Evolutionary conservation across 2,113 vertebrate genomes (phyloP).

Genomic region (Thunnus thynnus): DNA sequence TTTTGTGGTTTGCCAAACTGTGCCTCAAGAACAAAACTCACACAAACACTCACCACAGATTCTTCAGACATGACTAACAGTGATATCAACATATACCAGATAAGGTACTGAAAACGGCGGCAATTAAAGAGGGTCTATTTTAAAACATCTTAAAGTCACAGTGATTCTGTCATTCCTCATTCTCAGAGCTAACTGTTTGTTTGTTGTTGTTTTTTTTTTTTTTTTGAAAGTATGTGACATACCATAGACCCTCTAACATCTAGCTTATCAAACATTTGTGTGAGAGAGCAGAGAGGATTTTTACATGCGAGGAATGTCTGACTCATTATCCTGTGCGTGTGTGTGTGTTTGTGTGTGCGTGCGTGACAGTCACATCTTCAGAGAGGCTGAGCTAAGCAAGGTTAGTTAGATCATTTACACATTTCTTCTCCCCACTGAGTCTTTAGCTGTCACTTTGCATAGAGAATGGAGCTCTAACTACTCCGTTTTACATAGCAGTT

Average conservation of each 20-base stretch:
- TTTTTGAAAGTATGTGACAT: slow-evolving; percentile 17
- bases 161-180: slow-evolving; percentile 31
- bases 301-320: slow-evolving; percentile 62
- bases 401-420: slow-evolving; percentile 56
- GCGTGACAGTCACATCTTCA: slow-evolving; percentile 33
- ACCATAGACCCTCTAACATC: not conserved
- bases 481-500: slow-evolving; percentile 62
- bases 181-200: not conserved
- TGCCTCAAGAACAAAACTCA: slow-evolving; percentile 33
- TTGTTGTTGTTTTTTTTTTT: not conserved
- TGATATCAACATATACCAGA: slow-evolving; percentile 57
- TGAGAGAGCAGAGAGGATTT: slow-evolving; percentile 37
- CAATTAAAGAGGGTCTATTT: slow-evolving; percentile 29
- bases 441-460: slow-evolving; percentile 66
- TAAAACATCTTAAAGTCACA: slow-evolving; percentile 16
- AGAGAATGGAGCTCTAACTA: slow-evolving; percentile 20
- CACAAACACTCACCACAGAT: slow-evolving; percentile 56
- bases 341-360: slow-evolving; percentile 28
- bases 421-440: slow-evolving; percentile 24
- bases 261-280: slow-evolving; percentile 59
- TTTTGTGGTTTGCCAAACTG: slow-evolving; percentile 54
- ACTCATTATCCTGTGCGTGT: slow-evolving; percentile 46
- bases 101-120: slow-evolving; percentile 36
- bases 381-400: slow-evolving; percentile 49
- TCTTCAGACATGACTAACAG: slow-evolving; percentile 53